phyloP scores from a whole-genome alignment of 53 echinoderm and acorn worm genomes.

The Echinarachnius parma region DNA sequence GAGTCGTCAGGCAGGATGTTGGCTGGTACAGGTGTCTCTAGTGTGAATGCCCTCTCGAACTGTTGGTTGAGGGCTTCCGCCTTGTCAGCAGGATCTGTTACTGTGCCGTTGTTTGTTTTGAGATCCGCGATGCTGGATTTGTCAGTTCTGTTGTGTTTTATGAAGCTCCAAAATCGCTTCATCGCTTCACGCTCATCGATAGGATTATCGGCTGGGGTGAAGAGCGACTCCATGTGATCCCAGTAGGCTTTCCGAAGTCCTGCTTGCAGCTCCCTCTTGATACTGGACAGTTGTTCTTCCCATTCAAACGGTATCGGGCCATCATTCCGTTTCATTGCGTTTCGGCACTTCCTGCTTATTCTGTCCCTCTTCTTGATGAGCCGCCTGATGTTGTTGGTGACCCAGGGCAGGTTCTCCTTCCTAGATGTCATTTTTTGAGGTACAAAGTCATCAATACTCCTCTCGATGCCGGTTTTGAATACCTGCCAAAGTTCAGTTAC shows the following conservation, averaged over 20 bases:
- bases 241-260: neutral
- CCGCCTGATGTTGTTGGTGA: slow-evolving; percentile 9
- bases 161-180: slow-evolving; percentile 13
- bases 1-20: neutral
- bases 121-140: neutral
- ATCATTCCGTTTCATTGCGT: neutral
- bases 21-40: neutral
- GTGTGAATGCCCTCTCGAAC: slow-evolving; percentile 4
- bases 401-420: slow-evolving; percentile 11
- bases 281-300: neutral
- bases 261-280: neutral
- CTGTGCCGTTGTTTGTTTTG: neutral
- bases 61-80: neutral
- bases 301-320: neutral
- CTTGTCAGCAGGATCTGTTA: neutral
- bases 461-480: slow-evolving; percentile 15
- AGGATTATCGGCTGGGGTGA: neutral
- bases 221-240: neutral
- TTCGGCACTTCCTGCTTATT: neutral
- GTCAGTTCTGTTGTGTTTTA: slow-evolving; percentile 12
- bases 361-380: slow-evolving; percentile 26
- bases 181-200: neutral
- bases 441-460: slow-evolving; percentile 6
- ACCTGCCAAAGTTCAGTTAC: slow-evolving; percentile 10
- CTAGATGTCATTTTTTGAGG: neutral